Percentiles rank a stretch among this genome's conserved stretches.
Evolutionary conservation across 2,797 vertebrate genomes (phyloP).

Genomic region (Pseudomugil tenellus): DNA sequence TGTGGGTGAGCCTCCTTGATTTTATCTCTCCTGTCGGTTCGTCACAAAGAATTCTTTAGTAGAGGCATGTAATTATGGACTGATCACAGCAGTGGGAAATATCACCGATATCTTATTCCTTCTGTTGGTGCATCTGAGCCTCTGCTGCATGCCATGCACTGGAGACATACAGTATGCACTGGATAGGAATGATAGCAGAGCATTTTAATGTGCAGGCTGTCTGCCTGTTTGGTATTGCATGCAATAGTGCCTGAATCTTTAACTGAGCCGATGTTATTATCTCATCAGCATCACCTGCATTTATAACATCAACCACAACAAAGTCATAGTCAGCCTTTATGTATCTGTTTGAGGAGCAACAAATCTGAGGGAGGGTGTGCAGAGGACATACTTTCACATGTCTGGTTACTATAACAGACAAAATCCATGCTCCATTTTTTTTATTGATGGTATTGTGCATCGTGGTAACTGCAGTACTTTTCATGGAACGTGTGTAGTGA

Average conservation of each 20-base stretch:
- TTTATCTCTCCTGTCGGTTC: slow-evolving; percentile 61
- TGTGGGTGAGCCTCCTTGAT: slow-evolving; percentile 63
- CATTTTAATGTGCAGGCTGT: slow-evolving; percentile 54
- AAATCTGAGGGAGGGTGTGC: slow-evolving; percentile 18
- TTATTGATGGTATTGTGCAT: slow-evolving; percentile 4
- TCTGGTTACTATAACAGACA: slow-evolving; percentile 21
- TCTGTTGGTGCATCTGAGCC: slow-evolving; percentile 36
- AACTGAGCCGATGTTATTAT: slow-evolving; percentile 44
- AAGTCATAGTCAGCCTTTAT: slow-evolving; percentile 22
- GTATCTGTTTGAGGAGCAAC: slow-evolving; percentile 20
- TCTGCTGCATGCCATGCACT: slow-evolving; percentile 34
- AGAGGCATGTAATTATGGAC: slow-evolving; percentile 62
- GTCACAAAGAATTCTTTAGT: slow-evolving; percentile 67
- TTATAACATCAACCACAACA: slow-evolving; percentile 27
- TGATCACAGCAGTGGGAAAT: slow-evolving; percentile 62
- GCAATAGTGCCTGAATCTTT: slow-evolving; percentile 50
- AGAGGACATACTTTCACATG: slow-evolving; percentile 9
- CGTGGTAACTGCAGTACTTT: slow-evolving; percentile 7
- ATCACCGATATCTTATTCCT: slow-evolving; percentile 60
- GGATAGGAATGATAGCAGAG: slow-evolving; percentile 49
- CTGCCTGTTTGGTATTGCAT: slow-evolving; percentile 36
- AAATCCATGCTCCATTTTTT: slow-evolving; percentile 11
- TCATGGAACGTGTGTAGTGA: slow-evolving; percentile 12
- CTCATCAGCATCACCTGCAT: slow-evolving; percentile 53
- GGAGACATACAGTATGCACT: slow-evolving; percentile 34